These are phyloP conservation scores for Odocoileus hemionus DNA, from an alignment of 2,113 vertebrate species.

Conservation along the genomic window DNA sequence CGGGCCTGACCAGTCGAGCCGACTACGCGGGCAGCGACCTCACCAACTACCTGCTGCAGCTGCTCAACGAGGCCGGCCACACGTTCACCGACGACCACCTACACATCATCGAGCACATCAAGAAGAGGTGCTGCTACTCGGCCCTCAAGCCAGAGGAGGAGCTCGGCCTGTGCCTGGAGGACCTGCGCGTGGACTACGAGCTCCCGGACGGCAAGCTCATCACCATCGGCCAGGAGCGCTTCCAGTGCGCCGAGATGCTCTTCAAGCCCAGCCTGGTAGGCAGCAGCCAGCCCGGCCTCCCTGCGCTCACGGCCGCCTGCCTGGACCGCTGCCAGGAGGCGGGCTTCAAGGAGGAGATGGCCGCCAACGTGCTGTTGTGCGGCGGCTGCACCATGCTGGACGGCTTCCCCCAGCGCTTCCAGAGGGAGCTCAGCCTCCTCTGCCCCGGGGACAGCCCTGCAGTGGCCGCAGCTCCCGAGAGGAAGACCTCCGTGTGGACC, in stretches of 20 bases:
- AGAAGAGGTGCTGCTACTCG: constrained; percentile 72
- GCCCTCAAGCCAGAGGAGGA: constrained; percentile 31
- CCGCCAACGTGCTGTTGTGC: constrained; percentile 66
- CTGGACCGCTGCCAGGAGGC: constrained; percentile 57
- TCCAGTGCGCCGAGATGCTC: constrained; percentile 69
- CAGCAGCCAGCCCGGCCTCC: constrained; percentile 47
- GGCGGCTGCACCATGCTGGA: constrained; percentile 75
- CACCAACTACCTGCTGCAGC: constrained; percentile 67
- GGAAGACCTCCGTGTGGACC: constrained; percentile 72
- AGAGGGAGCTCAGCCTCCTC: constrained; percentile 68
- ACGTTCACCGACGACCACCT: constrained; percentile 55
- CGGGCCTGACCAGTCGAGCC: background rate
- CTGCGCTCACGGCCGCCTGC: constrained; percentile 3
- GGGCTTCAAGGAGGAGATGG: constrained; percentile 61
- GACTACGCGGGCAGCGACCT: constrained; percentile 68
- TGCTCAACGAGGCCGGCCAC: constrained; percentile 65
- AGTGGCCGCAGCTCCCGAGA: constrained; percentile 41
- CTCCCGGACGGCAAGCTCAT: constrained; percentile 71
- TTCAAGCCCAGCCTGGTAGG: constrained; percentile 67
- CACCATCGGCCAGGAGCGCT: constrained; percentile 66
- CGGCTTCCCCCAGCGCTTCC: constrained; percentile 67
- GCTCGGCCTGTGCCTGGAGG: background rate
- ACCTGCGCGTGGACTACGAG: constrained; percentile 58
- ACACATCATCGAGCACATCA: constrained; percentile 72
- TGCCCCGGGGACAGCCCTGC: constrained; percentile 20